A percentile compares a stretch with the other conserved stretches of the same genome.
Evolutionary conservation across 2,888 invertebrate genomes (phyloP).

Genomic region (Ochropleura plecta): DNA sequence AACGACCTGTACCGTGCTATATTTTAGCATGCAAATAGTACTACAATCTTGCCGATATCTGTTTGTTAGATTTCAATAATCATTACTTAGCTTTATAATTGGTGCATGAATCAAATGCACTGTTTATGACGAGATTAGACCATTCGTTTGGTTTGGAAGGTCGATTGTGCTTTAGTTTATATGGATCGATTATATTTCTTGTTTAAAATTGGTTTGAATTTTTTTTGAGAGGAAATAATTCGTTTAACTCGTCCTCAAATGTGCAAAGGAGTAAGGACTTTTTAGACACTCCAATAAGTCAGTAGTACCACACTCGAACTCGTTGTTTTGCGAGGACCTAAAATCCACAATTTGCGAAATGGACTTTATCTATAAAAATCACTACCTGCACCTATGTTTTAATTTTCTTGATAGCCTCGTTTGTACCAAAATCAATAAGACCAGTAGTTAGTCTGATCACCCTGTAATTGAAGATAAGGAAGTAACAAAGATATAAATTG

Average conservation of each 20-base stretch:
- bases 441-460: neutral
- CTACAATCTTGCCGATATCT: conserved; percentile 31
- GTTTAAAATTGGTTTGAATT: conserved; percentile 10
- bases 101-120: conserved; percentile 34
- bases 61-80: conserved; percentile 46
- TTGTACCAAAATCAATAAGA: neutral
- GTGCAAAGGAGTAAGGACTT: neutral
- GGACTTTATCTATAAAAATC: neutral
- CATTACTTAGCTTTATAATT: conserved; percentile 48
- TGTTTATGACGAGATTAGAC: conserved; percentile 27
- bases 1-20: conserved; percentile 31
- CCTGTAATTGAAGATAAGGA: conserved; percentile 13
- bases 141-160: conserved; percentile 26
- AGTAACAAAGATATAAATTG: conserved; percentile 8
- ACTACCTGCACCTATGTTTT: too few species aligned
- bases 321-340: neutral
- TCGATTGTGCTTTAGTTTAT: conserved; percentile 1
- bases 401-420: neutral
- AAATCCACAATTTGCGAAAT: neutral
- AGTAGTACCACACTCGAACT: neutral
- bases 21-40: conserved; percentile 56
- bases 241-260: neutral
- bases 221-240: neutral
- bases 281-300: neutral
- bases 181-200: neutral